phyloP scores from a whole-genome alignment of 2,113 vertebrate species.

The Pogonocichla stellata region DNA sequence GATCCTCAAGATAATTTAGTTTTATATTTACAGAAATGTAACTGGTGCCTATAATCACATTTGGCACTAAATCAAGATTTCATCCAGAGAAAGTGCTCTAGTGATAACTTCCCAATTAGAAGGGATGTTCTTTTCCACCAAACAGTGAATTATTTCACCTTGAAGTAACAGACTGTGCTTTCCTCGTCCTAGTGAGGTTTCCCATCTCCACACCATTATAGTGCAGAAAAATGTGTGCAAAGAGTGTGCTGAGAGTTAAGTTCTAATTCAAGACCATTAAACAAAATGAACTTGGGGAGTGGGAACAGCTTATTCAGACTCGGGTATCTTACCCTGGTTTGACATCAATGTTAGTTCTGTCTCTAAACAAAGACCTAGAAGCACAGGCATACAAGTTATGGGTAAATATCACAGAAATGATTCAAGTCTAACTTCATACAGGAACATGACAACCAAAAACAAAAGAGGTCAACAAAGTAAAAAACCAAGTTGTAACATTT shows the following conservation, averaged over 20 bases:
- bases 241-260: neutral
- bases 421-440: neutral
- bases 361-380: slow-evolving; percentile 56
- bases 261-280: neutral
- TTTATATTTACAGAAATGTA: neutral
- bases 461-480: neutral
- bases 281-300: neutral
- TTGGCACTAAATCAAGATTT: slow-evolving; percentile 59
- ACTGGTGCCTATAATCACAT: neutral
- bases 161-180: neutral
- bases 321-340: neutral
- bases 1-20: neutral
- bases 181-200: neutral
- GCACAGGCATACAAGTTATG: slow-evolving; percentile 14
- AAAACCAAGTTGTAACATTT: neutral
- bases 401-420: neutral
- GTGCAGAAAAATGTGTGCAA: slow-evolving; percentile 22
- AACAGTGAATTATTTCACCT: neutral
- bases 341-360: slow-evolving; percentile 4
- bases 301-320: slow-evolving; percentile 16
- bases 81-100: slow-evolving; percentile 30
- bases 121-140: neutral
- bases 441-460: neutral
- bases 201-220: neutral
- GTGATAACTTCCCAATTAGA: neutral